These are phyloP conservation scores for Pogonomyrmex barbatus DNA, from an alignment of 1,140 invertebrate species.

Conservation along the genomic window DNA sequence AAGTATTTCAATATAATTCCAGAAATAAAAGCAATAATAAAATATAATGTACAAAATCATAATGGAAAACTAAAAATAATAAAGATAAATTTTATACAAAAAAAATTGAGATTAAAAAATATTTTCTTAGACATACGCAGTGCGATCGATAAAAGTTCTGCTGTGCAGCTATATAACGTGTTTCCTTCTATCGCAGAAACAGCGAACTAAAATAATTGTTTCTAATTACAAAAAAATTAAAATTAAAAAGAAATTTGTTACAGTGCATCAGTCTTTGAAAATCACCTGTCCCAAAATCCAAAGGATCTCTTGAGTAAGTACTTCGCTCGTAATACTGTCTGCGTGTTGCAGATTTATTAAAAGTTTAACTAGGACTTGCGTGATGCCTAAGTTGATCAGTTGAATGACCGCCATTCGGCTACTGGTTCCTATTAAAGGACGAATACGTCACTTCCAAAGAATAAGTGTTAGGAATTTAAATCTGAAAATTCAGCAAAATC, in stretches of 20 bases:
- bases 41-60: background rate
- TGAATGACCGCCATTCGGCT: conserved; percentile 82
- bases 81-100: background rate
- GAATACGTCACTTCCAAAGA: background rate
- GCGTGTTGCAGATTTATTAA: conserved; percentile 81
- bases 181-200: background rate
- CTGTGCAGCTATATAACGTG: background rate
- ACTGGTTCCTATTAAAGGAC: conserved; percentile 79
- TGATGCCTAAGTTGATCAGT: conserved; percentile 84
- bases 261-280: background rate
- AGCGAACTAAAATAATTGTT: conserved; percentile 15
- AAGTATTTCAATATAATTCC: background rate
- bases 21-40: background rate
- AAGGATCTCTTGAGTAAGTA: conserved; percentile 84
- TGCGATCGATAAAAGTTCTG: conserved; percentile 42
- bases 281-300: conserved; percentile 85
- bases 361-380: conserved; percentile 84
- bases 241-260: background rate
- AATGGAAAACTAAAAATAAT: background rate
- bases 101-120: conserved; percentile 32
- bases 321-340: conserved; percentile 82
- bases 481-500: conserved; percentile 53
- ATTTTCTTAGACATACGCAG: conserved; percentile 27
- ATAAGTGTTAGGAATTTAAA: background rate
- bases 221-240: background rate